Base-by-base conservation (phyloP, 2,797 vertebrate species). In the Balearica regulorum region DNA sequence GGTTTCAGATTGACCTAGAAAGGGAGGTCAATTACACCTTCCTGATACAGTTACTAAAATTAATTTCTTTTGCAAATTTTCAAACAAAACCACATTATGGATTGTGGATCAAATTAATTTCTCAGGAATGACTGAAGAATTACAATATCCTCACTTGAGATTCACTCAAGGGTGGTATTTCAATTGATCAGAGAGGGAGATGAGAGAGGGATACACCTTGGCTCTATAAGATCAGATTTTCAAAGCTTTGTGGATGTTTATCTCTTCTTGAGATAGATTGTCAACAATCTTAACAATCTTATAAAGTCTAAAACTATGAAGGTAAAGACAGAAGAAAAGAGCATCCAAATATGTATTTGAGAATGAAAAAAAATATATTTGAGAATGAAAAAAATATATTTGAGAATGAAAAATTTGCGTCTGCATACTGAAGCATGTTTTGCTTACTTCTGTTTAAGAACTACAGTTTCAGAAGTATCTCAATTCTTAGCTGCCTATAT, bases 1-100 rank as follows among this genome's bases (percentile, higher is more conserved):
- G 76, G 87, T 87, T 95, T 94, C 71, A 94, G 90, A 89, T 20
- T 90, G 84, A 95, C 81, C 81, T 89, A 94, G 83, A 96, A 97
- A 95, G 54, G 19, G 43, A 97, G 93, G 91, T 95, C 91, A 91
- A 91, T 89, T 76, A 90, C 91, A 97, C 82, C 41, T 94, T 95
- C 75, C 61, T 73, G 41, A 83, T 35, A 75, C 11, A 77, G 58
- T 79, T 79, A 76, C 73, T 70, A 84, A 88, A 95, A 84, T 82
- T 60, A 86, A 86, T 88, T 83, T 88, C 8, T 88, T 87, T 72
- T 66, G 31, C 31, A 75, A 70, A 70, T 91, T 94, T 95, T 86
- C 66, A 91, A 90, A 92, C 19, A 86, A 87, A 93, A 91, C 2
- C 41, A 83, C 49, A 64, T 70, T 81, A 73, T 43, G 48, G 61